phyloP scores from a whole-genome alignment of 2,888 invertebrate species.

The Carpatolechia fugitivella region DNA sequence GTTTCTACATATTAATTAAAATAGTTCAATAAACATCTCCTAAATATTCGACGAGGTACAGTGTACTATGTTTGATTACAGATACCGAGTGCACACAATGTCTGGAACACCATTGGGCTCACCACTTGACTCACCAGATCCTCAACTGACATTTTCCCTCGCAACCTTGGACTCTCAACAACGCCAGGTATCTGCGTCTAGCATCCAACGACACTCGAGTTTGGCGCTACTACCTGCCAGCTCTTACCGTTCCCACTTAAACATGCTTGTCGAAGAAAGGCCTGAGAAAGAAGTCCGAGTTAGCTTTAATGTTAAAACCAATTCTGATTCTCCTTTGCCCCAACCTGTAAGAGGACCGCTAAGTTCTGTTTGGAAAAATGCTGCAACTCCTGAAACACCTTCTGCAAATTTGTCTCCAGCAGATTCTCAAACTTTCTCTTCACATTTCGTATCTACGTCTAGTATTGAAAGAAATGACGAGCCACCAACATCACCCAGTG shows the following conservation, averaged over 20 bases:
- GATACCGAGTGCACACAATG: slow-evolving; percentile 90
- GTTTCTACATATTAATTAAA: slow-evolving; percentile 38
- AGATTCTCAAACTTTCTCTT: slow-evolving; percentile 81
- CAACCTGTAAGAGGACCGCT: slow-evolving; percentile 66
- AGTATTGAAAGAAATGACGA: slow-evolving; percentile 70
- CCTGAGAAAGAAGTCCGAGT: slow-evolving; percentile 71
- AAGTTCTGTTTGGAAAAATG: slow-evolving; percentile 68
- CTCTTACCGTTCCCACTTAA: slow-evolving; percentile 71
- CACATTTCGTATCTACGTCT: slow-evolving; percentile 79
- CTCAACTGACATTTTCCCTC: slow-evolving; percentile 82
- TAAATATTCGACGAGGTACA: not conserved
- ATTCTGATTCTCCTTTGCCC: slow-evolving; percentile 54
- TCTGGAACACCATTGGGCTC: slow-evolving; percentile 89
- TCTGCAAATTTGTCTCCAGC: slow-evolving; percentile 82
- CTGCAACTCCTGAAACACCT: slow-evolving; percentile 83
- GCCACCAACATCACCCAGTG: slow-evolving; percentile 76
- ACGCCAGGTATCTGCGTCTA: slow-evolving; percentile 81
- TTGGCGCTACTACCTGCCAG: slow-evolving; percentile 71
- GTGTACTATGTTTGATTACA: slow-evolving; percentile 56
- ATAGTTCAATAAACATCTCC: not conserved
- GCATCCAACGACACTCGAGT: slow-evolving; percentile 70
- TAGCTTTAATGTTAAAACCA: slow-evolving; percentile 65
- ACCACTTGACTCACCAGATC: slow-evolving; percentile 90
- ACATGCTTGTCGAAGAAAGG: slow-evolving; percentile 71
- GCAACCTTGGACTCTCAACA: slow-evolving; percentile 80